Evolutionary conservation across 2,113 vertebrate species (phyloP).

Genomic region (Hippoglossus stenolepis): DNA sequence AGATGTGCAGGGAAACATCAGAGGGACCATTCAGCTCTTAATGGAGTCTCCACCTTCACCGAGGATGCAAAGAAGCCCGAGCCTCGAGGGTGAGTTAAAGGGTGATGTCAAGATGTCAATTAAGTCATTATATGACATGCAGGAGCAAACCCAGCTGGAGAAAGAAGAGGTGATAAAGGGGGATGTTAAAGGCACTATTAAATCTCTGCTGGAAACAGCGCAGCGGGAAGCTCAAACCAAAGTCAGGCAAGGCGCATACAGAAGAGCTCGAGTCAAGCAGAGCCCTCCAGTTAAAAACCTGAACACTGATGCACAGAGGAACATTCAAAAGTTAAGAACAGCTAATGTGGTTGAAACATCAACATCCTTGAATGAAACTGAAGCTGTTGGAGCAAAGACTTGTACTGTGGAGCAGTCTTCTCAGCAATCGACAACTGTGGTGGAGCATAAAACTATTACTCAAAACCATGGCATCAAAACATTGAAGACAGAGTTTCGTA

Average conservation of each 20-base stretch:
- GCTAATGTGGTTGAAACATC: conserved; percentile 58
- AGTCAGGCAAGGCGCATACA: conserved; percentile 74
- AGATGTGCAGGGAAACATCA: conserved; percentile 79
- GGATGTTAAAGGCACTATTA: conserved; percentile 83
- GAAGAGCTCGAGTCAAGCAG: conserved; percentile 79
- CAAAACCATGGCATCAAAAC: conserved; percentile 83
- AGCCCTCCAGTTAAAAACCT: conserved; percentile 73
- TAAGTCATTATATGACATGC: conserved; percentile 78
- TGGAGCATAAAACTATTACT: conserved; percentile 81
- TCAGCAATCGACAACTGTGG: conserved; percentile 54
- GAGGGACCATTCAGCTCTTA: conserved; percentile 81
- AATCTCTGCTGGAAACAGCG: conserved; percentile 83
- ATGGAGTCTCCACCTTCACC: conserved; percentile 79
- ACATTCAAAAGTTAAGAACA: conserved; percentile 75
- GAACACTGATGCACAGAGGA: conserved; percentile 69
- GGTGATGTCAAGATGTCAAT: conserved; percentile 80
- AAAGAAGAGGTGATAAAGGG: conserved; percentile 82
- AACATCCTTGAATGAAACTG: conserved; percentile 52
- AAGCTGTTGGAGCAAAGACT: conserved; percentile 44
- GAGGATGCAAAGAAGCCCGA: conserved; percentile 71
- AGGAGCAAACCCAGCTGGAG: conserved; percentile 76
- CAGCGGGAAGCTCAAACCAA: conserved; percentile 78
- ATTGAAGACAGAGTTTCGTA: conserved; percentile 81
- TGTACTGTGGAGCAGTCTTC: conserved; percentile 47
- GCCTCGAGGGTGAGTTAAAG: conserved; percentile 68